Evolutionary conservation across 2,888 invertebrate genomes (phyloP).

Genomic region (Syritta pipiens): DNA sequence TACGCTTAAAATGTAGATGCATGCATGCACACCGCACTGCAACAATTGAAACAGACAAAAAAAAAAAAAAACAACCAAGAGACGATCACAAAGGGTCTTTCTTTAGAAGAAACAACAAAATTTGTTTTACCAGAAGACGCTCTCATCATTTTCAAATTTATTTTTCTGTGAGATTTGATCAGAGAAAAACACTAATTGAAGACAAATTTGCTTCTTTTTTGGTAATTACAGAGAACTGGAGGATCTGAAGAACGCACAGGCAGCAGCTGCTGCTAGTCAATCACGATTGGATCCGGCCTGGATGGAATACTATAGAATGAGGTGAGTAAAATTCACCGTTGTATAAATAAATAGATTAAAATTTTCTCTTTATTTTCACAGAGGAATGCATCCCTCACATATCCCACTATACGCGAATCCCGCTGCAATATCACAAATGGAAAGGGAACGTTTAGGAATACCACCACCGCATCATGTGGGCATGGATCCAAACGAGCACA

Average conservation of each 20-base stretch:
- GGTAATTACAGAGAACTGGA: slow-evolving; percentile 85
- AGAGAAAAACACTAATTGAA: slow-evolving; percentile 76
- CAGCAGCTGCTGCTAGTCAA: slow-evolving; percentile 82
- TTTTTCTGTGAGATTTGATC: slow-evolving; percentile 49
- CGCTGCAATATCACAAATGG: slow-evolving; percentile 90
- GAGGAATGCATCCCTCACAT: slow-evolving; percentile 83
- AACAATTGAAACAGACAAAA: slow-evolving; percentile 1
- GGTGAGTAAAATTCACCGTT: slow-evolving; percentile 79
- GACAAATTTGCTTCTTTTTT: slow-evolving; percentile 56
- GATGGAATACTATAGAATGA: slow-evolving; percentile 91
- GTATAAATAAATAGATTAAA: not conserved
- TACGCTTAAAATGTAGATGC: slow-evolving; percentile 20
- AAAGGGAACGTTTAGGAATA: slow-evolving; percentile 92
- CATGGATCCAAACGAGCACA: slow-evolving; percentile 91
- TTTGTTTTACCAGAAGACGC: slow-evolving; percentile 53
- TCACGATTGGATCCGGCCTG: slow-evolving; percentile 88
- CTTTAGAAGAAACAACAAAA: slow-evolving; percentile 11
- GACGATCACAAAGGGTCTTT: no score
- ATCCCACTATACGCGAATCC: slow-evolving; percentile 86
- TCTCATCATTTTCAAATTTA: slow-evolving; percentile 44
- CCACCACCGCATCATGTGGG: slow-evolving; percentile 82
- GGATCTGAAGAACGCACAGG: slow-evolving; percentile 87
- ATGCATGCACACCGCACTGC: slow-evolving; percentile 4
- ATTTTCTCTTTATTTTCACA: slow-evolving; percentile 71
- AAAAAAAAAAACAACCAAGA: slow-evolving; percentile 9